A percentile compares a stretch with the other conserved stretches of the same genome.
These are phyloP conservation scores for Amphipyra berbera DNA, from an alignment of 2,888 invertebrate species.

Conservation along the genomic window DNA sequence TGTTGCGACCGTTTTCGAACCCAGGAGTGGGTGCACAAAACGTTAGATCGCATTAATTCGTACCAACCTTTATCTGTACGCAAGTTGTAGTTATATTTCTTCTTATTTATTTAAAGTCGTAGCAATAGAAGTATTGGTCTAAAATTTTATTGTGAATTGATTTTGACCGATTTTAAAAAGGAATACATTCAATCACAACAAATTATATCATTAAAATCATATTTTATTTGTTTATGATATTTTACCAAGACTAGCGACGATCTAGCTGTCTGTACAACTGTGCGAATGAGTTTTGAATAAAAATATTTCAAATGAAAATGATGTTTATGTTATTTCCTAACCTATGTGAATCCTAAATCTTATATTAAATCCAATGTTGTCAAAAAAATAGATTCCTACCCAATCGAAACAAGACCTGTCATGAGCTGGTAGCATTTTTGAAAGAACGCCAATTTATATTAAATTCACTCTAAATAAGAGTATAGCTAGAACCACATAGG, in stretches of 20 bases:
- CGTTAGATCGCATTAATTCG: constrained; percentile 85
- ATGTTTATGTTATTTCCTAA: constrained; percentile 36
- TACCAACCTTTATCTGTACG: constrained; percentile 84
- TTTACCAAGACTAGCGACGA: constrained; percentile 79
- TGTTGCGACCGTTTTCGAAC: constrained; percentile 77
- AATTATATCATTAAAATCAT: constrained; percentile 66
- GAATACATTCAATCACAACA: constrained; percentile 66
- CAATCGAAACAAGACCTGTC: too few species aligned
- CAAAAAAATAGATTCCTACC: too few species aligned
- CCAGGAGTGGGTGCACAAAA: constrained; percentile 65
- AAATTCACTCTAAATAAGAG: too few species aligned
- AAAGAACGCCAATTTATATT: too few species aligned
- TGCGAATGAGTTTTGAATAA: constrained; percentile 87
- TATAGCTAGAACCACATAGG: too few species aligned
- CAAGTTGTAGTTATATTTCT: constrained; percentile 87
- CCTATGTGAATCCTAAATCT: background rate
- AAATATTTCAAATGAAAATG: constrained; percentile 79
- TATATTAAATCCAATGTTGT: too few species aligned
- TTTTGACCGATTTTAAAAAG: constrained; percentile 67
- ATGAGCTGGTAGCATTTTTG: too few species aligned
- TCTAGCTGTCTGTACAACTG: constrained; percentile 82
- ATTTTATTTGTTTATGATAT: constrained; percentile 78
- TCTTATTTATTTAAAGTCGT: constrained; percentile 89
- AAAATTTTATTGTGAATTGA: constrained; percentile 75
- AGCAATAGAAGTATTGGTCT: constrained; percentile 77